Evolutionary conservation across 1,140 invertebrate species (phyloP).

Genomic region (Drosophila oshimai): DNA sequence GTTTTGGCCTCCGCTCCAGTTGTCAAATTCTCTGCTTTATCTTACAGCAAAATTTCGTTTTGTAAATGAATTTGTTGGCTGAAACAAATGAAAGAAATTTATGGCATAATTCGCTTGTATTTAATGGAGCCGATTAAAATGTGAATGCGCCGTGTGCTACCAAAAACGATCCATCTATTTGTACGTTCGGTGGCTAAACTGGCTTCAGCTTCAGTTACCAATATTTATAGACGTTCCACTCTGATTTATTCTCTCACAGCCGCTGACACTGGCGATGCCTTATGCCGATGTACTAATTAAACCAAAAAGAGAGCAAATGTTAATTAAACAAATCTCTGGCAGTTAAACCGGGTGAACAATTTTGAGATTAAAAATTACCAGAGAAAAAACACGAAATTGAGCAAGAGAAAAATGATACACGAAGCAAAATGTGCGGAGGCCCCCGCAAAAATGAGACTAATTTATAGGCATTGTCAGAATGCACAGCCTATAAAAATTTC

Average conservation of each 20-base stretch:
- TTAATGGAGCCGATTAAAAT: conserved; percentile 64
- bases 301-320: conserved; percentile 43
- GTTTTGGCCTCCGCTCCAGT: conserved; percentile 35
- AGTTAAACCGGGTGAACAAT: conserved; percentile 18
- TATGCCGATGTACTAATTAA: conserved; percentile 47
- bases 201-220: conserved; percentile 16
- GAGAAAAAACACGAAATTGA: not conserved
- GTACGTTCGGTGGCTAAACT: conserved; percentile 46
- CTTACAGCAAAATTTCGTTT: conserved; percentile 19
- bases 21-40: conserved; percentile 33
- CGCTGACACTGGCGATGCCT: not conserved
- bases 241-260: conserved; percentile 26
- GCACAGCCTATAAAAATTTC: conserved; percentile 62
- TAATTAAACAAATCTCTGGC: conserved; percentile 51
- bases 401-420: conserved; percentile 8
- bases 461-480: conserved; percentile 45
- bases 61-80: conserved; percentile 54
- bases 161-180: conserved; percentile 63
- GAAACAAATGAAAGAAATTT: conserved; percentile 54
- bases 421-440: conserved; percentile 12
- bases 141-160: conserved; percentile 54
- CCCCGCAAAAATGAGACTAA: conserved; percentile 59
- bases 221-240: conserved; percentile 56
- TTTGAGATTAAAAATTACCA: not conserved
- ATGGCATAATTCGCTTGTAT: conserved; percentile 46